phyloP scores from a whole-genome alignment of 2,113 vertebrate species.

The Otis tarda region DNA sequence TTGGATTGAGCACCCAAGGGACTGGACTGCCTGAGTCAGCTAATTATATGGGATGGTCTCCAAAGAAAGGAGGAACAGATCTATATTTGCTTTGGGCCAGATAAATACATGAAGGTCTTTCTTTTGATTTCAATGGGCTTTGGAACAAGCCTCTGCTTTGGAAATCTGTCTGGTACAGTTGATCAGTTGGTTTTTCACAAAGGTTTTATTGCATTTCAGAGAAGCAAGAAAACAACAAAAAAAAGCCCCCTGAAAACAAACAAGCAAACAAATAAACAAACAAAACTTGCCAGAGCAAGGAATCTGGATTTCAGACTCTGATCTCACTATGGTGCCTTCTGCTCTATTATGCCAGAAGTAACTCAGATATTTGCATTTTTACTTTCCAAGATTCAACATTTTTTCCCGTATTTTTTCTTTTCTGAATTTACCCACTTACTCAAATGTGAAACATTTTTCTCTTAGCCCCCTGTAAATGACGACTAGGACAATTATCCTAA shows the following conservation, averaged over 20 bases:
- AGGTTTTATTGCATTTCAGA: neutral
- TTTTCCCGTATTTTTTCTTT: neutral
- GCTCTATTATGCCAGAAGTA: neutral
- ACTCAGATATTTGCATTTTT: neutral
- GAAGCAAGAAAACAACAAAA: neutral
- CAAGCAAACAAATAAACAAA: neutral
- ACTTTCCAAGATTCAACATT: neutral
- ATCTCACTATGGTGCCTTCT: neutral
- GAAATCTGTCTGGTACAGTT: neutral
- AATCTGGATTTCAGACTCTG: neutral
- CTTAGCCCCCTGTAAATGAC: neutral
- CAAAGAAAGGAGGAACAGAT: neutral
- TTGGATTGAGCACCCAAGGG: neutral
- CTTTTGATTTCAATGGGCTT: neutral
- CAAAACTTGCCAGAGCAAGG: neutral
- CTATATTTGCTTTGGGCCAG: neutral
- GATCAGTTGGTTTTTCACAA: neutral
- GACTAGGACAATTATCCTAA: neutral
- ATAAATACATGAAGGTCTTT: neutral
- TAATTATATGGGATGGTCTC: neutral
- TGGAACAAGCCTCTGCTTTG: neutral
- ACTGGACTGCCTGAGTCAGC: neutral
- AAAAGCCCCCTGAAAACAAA: neutral
- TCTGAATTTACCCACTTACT: neutral
- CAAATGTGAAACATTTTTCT: neutral